phyloP scores from a whole-genome alignment of 2,113 vertebrate species.

The Phyllostomus discolor region DNA sequence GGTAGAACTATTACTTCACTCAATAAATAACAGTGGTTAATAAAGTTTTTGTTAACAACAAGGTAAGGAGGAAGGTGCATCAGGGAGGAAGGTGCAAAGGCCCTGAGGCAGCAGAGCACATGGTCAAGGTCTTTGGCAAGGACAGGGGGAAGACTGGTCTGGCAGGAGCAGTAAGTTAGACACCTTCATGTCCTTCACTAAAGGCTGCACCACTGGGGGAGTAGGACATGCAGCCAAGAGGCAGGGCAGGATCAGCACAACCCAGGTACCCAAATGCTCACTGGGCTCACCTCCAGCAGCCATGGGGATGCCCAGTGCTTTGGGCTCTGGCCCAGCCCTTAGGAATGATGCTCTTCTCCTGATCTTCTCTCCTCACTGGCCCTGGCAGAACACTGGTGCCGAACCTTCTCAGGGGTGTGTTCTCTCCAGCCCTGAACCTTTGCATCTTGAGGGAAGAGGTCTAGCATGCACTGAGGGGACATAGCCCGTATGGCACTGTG shows the following conservation, averaged over 20 bases:
- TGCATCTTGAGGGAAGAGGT: not conserved
- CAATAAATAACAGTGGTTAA: not conserved
- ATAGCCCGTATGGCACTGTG: not conserved
- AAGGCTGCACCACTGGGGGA: not conserved
- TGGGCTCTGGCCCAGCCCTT: not conserved
- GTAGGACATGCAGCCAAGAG: not conserved
- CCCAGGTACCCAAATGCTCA: not conserved
- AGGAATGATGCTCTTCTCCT: not conserved
- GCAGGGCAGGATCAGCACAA: not conserved
- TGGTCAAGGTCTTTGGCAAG: not conserved
- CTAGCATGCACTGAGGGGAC: no score
- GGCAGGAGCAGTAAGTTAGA: not conserved
- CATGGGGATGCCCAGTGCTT: not conserved
- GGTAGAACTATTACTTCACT: not conserved
- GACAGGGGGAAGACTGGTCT: not conserved
- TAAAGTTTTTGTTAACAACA: not conserved
- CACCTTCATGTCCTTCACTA: not conserved
- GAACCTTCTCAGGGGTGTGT: not conserved
- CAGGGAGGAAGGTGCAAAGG: not conserved
- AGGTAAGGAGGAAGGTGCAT: not conserved
- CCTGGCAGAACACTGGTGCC: not conserved
- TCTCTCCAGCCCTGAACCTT: not conserved
- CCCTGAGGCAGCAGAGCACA: not conserved
- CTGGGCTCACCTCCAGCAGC: not conserved
- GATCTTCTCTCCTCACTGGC: not conserved